These are phyloP conservation scores for Brachypterus glaber DNA, from an alignment of 2,888 invertebrate genomes.

Conservation along the genomic window DNA sequence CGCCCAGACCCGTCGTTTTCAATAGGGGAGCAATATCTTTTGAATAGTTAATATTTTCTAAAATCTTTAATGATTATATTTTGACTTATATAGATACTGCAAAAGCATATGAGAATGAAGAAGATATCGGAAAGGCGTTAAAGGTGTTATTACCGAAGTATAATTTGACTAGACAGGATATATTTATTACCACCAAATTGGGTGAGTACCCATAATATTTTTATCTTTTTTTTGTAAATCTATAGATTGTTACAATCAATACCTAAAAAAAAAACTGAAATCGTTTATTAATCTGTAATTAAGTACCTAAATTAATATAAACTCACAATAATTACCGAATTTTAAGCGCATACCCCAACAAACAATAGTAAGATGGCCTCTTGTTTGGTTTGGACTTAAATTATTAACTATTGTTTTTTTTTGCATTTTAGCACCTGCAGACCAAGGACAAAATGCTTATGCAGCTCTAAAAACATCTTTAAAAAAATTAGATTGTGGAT, in stretches of 20 bases:
- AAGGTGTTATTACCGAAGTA: slow-evolving; percentile 56
- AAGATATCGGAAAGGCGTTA: slow-evolving; percentile 56
- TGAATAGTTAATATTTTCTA: no score
- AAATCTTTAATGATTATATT: no score
- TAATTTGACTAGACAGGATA: slow-evolving; percentile 56
- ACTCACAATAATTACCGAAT: no score
- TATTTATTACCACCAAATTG: slow-evolving; percentile 73
- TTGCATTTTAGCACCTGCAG: slow-evolving; percentile 43
- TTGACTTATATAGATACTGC: slow-evolving; percentile 76
- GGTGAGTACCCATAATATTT: slow-evolving; percentile 52
- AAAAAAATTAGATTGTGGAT: slow-evolving; percentile 52
- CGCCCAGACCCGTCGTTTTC: no score
- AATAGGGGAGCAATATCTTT: no score
- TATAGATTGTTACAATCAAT: slow-evolving; percentile 1
- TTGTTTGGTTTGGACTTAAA: no score
- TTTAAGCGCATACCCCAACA: no score
- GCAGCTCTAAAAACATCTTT: slow-evolving; percentile 51
- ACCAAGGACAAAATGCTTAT: slow-evolving; percentile 46
- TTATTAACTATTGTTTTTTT: neutral
- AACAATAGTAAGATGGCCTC: no score
- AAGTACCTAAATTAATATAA: no score
- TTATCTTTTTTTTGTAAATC: no score
- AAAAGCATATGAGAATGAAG: slow-evolving; percentile 66
- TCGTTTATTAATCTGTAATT: no score
- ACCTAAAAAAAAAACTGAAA: neutral